These are phyloP conservation scores for Galerucella nymphaeae DNA, from an alignment of 2,888 invertebrate species.

Conservation along the genomic window DNA sequence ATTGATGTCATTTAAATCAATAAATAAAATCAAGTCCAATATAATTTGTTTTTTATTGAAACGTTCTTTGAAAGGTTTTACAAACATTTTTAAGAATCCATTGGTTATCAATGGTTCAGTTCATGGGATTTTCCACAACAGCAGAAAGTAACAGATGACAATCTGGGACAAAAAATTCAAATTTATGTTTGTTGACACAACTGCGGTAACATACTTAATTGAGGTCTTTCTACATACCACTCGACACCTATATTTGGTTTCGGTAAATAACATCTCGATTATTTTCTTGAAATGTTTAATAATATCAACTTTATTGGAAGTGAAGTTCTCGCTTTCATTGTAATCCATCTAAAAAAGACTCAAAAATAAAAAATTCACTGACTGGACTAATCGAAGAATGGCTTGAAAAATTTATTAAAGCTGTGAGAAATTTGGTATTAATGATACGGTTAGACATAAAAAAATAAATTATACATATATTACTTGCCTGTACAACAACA, in stretches of 20 bases:
- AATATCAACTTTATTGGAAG: background rate
- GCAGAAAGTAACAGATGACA: background rate
- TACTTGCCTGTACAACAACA: background rate
- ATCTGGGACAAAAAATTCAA: constrained; percentile 17
- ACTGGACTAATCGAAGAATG: background rate
- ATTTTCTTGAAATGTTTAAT: background rate
- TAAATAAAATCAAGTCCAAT: background rate
- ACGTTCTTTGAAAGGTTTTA: background rate
- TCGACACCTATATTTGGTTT: background rate
- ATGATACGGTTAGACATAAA: background rate
- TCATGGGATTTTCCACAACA: constrained; percentile 12
- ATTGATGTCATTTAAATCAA: background rate
- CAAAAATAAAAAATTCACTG: background rate
- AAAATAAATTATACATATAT: background rate
- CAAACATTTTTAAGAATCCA: background rate
- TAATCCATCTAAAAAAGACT: too few relatives aligned
- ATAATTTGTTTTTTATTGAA: background rate
- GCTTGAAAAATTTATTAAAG: background rate
- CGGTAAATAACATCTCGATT: background rate
- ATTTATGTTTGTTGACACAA: constrained; percentile 13
- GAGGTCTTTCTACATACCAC: background rate
- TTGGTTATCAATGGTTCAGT: background rate
- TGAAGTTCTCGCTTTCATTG: too few relatives aligned
- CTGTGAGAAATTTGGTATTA: background rate
- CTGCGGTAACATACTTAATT: constrained; percentile 3